A percentile compares a stretch with the other conserved stretches of the same genome.
Conservation (phyloP, 2,113 vertebrate genomes). For the Dryoscopus gambensis region DNA sequence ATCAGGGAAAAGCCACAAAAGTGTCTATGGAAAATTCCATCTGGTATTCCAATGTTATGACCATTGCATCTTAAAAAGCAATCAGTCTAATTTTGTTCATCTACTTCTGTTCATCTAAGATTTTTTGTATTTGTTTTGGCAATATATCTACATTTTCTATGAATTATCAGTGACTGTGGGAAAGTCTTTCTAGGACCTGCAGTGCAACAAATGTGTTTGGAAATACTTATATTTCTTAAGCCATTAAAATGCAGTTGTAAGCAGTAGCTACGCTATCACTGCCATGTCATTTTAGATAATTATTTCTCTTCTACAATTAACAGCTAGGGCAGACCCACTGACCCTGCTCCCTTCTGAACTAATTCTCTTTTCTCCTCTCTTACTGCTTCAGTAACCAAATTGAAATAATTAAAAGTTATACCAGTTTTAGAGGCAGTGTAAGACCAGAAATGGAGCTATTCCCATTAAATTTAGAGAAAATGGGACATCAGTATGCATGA, state of each 20-base stretch:
- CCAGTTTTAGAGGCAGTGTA: not conserved
- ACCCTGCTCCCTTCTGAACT: not conserved
- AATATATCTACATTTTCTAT: not conserved
- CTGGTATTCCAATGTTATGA: not conserved
- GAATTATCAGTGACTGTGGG: not conserved
- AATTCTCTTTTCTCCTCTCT: not conserved
- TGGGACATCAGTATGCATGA: not conserved
- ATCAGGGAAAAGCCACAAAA: not conserved
- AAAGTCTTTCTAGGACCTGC: conserved; percentile 30
- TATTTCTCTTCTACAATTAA: not conserved
- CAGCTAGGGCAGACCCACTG: not conserved
- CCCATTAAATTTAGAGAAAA: not conserved
- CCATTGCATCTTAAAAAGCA: conserved; percentile 40
- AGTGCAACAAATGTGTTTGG: not conserved
- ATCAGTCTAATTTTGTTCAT: conserved; percentile 46
- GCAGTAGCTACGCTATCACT: not conserved
- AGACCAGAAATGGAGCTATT: not conserved
- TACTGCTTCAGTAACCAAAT: not conserved
- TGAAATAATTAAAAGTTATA: not conserved
- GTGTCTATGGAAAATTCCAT: conserved; percentile 1
- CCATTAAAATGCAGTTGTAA: not conserved
- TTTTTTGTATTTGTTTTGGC: conserved; percentile 36
- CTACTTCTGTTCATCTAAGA: not conserved
- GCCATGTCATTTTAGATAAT: not conserved
- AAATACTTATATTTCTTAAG: not conserved